A percentile compares a stretch with the other conserved stretches of the same genome.
Evolutionary conservation across 2,113 vertebrate genomes (phyloP).

Genomic region (Ictalurus punctatus): DNA sequence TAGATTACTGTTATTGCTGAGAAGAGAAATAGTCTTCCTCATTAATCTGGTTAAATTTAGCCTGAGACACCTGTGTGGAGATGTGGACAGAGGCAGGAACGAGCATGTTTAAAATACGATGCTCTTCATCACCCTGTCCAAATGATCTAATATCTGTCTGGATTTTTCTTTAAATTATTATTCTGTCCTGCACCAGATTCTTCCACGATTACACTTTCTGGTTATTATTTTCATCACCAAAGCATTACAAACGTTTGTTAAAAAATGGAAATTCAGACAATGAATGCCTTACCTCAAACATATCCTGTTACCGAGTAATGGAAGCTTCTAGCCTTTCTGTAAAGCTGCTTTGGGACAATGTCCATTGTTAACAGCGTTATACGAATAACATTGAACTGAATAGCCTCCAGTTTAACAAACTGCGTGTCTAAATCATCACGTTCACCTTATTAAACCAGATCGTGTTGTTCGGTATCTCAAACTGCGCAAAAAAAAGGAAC

Average conservation of each 20-base stretch:
- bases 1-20: background rate
- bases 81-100: background rate
- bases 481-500: no score
- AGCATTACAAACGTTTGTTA: background rate
- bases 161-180: background rate
- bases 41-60: background rate
- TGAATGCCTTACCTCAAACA: background rate
- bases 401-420: background rate
- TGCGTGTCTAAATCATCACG: no score
- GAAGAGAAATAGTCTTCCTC: background rate
- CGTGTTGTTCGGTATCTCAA: no score
- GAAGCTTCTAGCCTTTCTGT: background rate
- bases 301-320: background rate
- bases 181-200: background rate
- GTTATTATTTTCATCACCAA: background rate
- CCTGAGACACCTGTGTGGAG: background rate
- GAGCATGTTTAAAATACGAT: background rate
- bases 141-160: background rate
- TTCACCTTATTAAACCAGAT: no score
- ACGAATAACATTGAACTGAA: no score
- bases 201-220: background rate
- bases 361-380: no score
- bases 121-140: background rate
- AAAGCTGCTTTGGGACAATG: no score
- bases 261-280: background rate